Evolutionary conservation across 2,888 invertebrate genomes (phyloP), one percentile per base, ranked within the genome.

Genomic region (Adelphocoris suturalis): DNA sequence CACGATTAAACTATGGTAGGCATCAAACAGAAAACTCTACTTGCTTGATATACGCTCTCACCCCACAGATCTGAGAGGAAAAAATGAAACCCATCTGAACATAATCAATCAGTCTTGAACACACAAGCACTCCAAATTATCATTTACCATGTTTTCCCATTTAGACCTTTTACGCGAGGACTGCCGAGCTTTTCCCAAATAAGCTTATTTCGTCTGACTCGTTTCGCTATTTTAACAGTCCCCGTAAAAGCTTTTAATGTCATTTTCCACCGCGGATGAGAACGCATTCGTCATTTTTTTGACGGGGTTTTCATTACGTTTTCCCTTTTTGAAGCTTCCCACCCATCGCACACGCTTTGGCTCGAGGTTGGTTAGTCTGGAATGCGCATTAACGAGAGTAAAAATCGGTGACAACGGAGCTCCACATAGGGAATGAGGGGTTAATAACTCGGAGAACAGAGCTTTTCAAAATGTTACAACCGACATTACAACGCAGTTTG

Each of bases 261-360:
- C 86, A 86, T 86, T 86, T 75, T 75, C 37, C 7, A 4, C 37
- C 37, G n/a, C 86, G 2, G 11, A n/a, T 27, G 27, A 52, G 68
- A 86, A 75, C 86, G 19, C 86, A 86, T 86, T 86, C 86, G 86
- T 86, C 86, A 75, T 86, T 86, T 82, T 82, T 82, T 82, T 47
- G 82, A 47, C 78, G 52, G n/a, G 55, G 52, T 82, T 82, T 82
- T 82, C 52, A 82, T 52, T 82, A 82, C 47, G 82, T 82, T 82
- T 52, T 23, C 82, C 82, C 19, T 48, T 48, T 46, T 81, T 81
- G 57, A 76, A 76, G 23, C 28, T 27, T 27, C 16, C 37, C 13
- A 19, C 27, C 76, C 27, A 37, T 7, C 37, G 37, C 14, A 16
- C 13, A 1, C 14, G 46, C 80, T 23, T 46, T 37, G 9, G 80